Evolutionary conservation across 2,113 vertebrate species (phyloP).

Genomic region (Crypturellus undulatus): DNA sequence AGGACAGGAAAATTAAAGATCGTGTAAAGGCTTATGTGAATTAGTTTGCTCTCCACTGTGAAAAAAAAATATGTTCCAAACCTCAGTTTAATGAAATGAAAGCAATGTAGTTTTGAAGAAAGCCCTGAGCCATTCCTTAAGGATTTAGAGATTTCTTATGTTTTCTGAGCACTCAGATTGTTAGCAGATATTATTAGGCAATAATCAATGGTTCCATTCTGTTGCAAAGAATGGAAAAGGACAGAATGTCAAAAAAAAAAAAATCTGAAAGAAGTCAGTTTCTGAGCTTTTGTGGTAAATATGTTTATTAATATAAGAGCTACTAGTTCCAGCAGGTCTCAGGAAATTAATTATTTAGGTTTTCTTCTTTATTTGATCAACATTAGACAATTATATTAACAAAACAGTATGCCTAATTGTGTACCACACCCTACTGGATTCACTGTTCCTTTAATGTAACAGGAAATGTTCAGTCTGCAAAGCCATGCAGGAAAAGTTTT

Average conservation of each 20-base stretch:
- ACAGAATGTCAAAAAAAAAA: neutral
- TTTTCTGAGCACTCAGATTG: neutral
- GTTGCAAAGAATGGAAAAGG: neutral
- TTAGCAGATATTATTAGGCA: neutral
- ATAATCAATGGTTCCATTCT: neutral
- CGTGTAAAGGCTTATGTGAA: neutral
- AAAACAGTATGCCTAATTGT: neutral
- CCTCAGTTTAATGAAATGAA: neutral
- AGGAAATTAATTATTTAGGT: neutral
- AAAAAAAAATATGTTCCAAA: neutral
- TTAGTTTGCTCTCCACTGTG: neutral
- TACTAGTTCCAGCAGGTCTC: neutral
- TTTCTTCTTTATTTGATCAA: neutral
- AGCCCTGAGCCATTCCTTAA: neutral
- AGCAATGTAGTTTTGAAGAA: neutral
- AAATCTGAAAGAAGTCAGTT: neutral
- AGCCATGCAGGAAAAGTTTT: neutral
- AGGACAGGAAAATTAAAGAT: neutral
- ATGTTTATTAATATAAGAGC: neutral
- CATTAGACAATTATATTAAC: neutral
- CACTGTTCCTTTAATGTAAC: neutral
- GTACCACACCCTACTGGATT: neutral
- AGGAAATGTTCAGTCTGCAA: slow-evolving; percentile 14
- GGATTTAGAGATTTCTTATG: neutral
- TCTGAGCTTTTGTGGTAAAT: neutral